Base-by-base conservation (phyloP, 2,797 vertebrate species). In the Pteropus rufus region DNA sequence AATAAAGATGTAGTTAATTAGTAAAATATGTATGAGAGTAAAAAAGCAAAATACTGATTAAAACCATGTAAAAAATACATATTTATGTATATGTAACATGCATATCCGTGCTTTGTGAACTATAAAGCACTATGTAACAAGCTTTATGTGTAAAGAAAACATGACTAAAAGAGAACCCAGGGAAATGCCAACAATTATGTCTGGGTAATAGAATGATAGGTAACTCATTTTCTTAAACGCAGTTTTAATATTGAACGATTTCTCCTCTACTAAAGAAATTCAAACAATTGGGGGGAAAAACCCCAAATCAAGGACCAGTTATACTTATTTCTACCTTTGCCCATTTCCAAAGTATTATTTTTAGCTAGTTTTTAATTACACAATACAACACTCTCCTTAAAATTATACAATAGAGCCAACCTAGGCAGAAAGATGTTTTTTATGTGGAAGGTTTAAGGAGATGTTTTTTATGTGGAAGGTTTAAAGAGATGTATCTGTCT, bases 311-410 rank as follows among this genome's bases (percentile, higher is more conserved):
- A 49, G 44, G 11, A 60, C 58, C 9, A 93, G 49, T 82, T 65
- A 72, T 24, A 80, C 1, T 80, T 91, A 89, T 70, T 87, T 44
- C 62, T n/a, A 56, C 23, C 60, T 93, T 65, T 90, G 75, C 41
- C 65, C 56, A 88, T 83, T 88, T 92, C 69, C 62, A 88, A 93
- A 93, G 58, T 84, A 34, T 89, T 82, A 91, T 56, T 80, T 72
- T 4, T 80, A 31, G 70, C 49, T 70, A 86, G 77, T 46, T 76
- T 93, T 92, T 60, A 94, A 94, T 39, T 36, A 81, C 34, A 52
- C 34, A n/a, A 54, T 24, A 73, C 31, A 75, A 94, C 12, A 91
- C 4, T 70, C 39, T 87, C 91, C 77, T 91, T 86, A 81, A 85
- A 85, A 90, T 60, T 39, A 72, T 67, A 82, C 54, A 64, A 34